A percentile compares a stretch with the other conserved stretches of the same genome.
Conservation (phyloP, 2,113 vertebrate genomes). For the Campylomormyrus numenius region DNA sequence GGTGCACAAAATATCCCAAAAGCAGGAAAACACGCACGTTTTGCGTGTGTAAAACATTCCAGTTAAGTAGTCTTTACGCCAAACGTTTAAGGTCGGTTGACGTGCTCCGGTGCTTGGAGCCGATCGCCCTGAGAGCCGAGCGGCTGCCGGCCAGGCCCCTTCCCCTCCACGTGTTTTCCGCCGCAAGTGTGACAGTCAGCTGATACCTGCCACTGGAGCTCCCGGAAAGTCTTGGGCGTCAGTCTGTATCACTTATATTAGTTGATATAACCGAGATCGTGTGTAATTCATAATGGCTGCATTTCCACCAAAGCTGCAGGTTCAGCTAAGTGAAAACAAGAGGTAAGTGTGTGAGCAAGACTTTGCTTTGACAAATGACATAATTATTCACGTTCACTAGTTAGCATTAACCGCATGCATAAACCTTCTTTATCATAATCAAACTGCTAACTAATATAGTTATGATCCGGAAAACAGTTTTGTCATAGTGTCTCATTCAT, state of each 20-base stretch:
- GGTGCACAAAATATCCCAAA: neutral
- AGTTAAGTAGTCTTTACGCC: neutral
- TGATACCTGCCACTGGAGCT: conserved; percentile 34
- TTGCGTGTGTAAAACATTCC: neutral
- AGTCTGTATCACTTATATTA: neutral
- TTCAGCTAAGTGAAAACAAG: conserved; percentile 35
- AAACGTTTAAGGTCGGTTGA: neutral
- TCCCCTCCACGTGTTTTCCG: neutral
- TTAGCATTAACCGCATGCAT: neutral
- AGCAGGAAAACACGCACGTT: neutral
- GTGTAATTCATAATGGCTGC: conserved; percentile 42
- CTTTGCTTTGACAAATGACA: neutral
- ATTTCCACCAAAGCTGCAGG: conserved; percentile 48
- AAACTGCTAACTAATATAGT: neutral
- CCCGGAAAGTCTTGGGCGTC: neutral
- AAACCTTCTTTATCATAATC: neutral
- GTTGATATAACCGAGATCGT: neutral
- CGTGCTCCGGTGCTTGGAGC: neutral
- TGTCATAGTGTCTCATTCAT: neutral
- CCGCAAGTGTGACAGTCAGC: conserved; percentile 45
- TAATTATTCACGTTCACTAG: neutral
- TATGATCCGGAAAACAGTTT: neutral
- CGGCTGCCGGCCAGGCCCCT: neutral
- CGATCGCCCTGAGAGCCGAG: too few relatives aligned
- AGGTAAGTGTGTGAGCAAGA: conserved; percentile 45